phyloP scores from a whole-genome alignment of 2,113 vertebrate species.

The Nipponia nippon region DNA sequence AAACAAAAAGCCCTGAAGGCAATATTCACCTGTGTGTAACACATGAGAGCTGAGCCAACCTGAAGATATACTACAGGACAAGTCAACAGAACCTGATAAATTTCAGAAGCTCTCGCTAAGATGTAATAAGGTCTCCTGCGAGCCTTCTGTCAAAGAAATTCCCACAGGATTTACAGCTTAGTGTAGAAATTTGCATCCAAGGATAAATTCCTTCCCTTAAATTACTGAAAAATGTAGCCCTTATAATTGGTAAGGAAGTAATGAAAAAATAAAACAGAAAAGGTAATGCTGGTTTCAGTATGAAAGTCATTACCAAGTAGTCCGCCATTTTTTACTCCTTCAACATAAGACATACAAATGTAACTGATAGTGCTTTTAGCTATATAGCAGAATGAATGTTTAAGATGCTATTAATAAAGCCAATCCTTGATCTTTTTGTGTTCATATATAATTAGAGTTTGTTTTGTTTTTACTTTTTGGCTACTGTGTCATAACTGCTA shows the following conservation, averaged over 20 bases:
- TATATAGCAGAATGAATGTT: not conserved
- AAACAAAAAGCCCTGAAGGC: not conserved
- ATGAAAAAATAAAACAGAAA: not conserved
- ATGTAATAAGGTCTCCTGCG: not conserved
- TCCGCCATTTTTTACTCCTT: not conserved
- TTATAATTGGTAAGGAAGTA: not conserved
- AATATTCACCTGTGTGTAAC: not conserved
- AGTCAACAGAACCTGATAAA: not conserved
- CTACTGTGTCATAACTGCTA: not conserved
- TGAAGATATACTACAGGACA: not conserved
- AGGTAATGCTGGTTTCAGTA: not conserved
- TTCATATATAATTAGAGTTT: not conserved
- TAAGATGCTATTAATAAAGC: not conserved
- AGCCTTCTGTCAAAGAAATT: not conserved
- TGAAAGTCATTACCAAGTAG: not conserved
- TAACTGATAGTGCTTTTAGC: not conserved
- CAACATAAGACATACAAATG: not conserved
- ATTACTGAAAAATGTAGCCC: not conserved
- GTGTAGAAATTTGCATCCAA: not conserved
- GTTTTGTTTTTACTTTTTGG: not conserved
- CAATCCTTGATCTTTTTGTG: not conserved
- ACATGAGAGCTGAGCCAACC: not conserved
- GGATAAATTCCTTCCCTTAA: not conserved
- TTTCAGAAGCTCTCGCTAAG: not conserved
- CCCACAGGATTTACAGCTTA: not conserved